phyloP scores from a whole-genome alignment of 2,888 invertebrate genomes.

The Lasioglossum oenotherae region DNA sequence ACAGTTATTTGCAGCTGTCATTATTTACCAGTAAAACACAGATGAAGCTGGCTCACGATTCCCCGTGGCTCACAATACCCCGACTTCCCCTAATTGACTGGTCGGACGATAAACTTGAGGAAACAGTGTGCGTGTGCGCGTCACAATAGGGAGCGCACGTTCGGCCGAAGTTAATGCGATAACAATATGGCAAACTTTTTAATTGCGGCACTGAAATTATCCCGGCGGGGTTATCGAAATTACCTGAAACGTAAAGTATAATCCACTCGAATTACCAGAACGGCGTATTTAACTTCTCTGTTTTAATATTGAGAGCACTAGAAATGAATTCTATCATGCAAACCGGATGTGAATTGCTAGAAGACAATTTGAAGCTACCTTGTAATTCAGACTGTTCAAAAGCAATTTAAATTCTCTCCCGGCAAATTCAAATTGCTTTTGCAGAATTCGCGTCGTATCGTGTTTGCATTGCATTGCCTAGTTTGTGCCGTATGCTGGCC shows the following conservation, averaged over 20 bases:
- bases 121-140: neutral
- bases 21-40: too few relatives aligned
- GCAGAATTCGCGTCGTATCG: slow-evolving; percentile 66
- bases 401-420: slow-evolving; percentile 67
- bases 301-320: slow-evolving; percentile 40
- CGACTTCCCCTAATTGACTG: too few relatives aligned
- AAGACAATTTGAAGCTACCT: slow-evolving; percentile 68
- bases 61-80: too few relatives aligned
- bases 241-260: neutral
- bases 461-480: slow-evolving; percentile 54
- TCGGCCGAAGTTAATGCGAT: neutral
- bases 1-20: too few relatives aligned
- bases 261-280: slow-evolving; percentile 24
- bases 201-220: neutral
- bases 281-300: slow-evolving; percentile 33
- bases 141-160: neutral
- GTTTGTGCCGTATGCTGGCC: slow-evolving; percentile 31
- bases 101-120: neutral
- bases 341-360: slow-evolving; percentile 35
- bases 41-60: too few relatives aligned
- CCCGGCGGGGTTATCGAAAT: neutral
- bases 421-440: slow-evolving; percentile 71
- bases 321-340: slow-evolving; percentile 50
- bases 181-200: slow-evolving; percentile 5
- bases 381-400: slow-evolving; percentile 68